Evolutionary conservation across 2,797 vertebrate genomes (phyloP).

Genomic region (Amblyopsis hoosieri): DNA sequence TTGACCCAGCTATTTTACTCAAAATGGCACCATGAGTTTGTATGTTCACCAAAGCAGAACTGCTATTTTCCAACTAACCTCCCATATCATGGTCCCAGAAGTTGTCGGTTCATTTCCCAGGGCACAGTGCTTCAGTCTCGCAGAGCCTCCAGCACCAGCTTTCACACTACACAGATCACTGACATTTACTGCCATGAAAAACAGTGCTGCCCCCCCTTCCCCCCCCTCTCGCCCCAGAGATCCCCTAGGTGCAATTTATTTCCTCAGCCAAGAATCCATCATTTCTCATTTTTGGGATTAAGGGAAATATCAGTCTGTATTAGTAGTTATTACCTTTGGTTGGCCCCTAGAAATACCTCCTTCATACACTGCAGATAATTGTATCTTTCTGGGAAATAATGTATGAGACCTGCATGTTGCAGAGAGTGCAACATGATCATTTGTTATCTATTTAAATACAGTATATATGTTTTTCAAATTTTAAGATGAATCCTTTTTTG

Average conservation of each 20-base stretch:
- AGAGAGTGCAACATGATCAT: not conserved
- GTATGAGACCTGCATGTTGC: conserved; percentile 20
- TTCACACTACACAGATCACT: conserved; percentile 29
- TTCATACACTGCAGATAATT: conserved; percentile 45
- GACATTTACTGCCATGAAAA: conserved; percentile 52
- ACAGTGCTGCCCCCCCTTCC: conserved; percentile 1
- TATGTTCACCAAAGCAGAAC: conserved; percentile 29
- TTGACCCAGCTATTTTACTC: conserved; percentile 9
- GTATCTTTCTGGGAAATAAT: conserved; percentile 41
- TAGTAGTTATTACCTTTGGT: conserved; percentile 51
- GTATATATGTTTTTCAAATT: too few species aligned
- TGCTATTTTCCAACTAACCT: conserved; percentile 30
- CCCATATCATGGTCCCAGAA: conserved; percentile 14
- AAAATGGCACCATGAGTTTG: conserved; percentile 15
- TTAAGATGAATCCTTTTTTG: too few species aligned
- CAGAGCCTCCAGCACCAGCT: conserved; percentile 25
- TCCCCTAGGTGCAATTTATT: conserved; percentile 39
- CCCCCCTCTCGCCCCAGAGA: conserved; percentile 22
- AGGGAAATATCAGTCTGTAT: conserved; percentile 36
- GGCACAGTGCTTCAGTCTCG: conserved; percentile 1
- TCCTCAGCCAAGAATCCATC: conserved; percentile 38
- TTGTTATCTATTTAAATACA: not conserved
- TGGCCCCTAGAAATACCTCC: conserved; percentile 22
- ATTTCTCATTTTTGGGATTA: conserved; percentile 41
- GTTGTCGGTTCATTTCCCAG: conserved; percentile 36